Evolutionary conservation across 1,140 invertebrate species (phyloP), one percentile per base, ranked within the genome.

Genomic region (Drosophila sproati): DNA sequence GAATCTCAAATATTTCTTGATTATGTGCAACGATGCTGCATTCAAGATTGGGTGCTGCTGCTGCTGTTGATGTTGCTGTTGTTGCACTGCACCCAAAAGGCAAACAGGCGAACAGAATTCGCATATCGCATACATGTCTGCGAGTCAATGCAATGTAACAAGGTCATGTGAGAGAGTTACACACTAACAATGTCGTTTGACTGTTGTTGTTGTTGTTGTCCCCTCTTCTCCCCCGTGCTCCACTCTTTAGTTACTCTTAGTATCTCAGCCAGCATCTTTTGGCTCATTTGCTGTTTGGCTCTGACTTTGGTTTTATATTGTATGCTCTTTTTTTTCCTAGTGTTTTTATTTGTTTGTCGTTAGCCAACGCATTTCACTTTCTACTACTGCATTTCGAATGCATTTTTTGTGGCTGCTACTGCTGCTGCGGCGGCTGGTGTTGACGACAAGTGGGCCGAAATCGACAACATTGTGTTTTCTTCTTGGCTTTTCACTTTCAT

Each of bases 321-420:
- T 34, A 20, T 20, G 20, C 20, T 20, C 20, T 56, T 69, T 71
- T 8, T 50, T 57, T 72, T 55, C 51, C 41, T 48, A 62, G 43
- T 69, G 4, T 56, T 50, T 20, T 57, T 10, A 51, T 48, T 59
- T 55, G 28, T 55, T 51, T 50, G 61, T 51, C 55, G 34, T 69
- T 67, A 74, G 51, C 78, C 75, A 87, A 86, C 82, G 82, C 82
- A 87, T 88, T 86, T 88, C 79, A 86, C 82, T 86, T 86, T 86
- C 82, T 86, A 86, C 82, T 86, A 86, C 74, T 86, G 79, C 82
- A 87, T 73, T 88, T 88, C 80, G 77, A 88, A 86, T 87, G 79
- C 82, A 79, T 76, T 86, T 85, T 61, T 57, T 60, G 20, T 41
- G 8, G 55, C 43, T 20, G 32, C 47, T 62, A 6, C 31, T 51